Evolutionary conservation across 1,140 invertebrate species (phyloP).

Genomic region (Lepidotrigona ventralis): DNA sequence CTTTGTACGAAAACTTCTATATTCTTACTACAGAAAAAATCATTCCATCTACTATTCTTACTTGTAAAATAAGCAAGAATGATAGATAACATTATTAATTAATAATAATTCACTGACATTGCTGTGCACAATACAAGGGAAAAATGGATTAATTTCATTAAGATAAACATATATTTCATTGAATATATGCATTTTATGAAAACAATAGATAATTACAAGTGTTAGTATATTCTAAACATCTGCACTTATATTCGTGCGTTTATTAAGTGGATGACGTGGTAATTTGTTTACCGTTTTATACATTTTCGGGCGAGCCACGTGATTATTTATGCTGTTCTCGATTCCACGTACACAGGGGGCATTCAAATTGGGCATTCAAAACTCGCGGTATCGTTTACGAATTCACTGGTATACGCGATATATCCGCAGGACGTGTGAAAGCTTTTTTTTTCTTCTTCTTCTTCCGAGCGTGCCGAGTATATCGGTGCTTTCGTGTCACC

Average conservation of each 20-base stretch:
- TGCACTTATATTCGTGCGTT: not conserved
- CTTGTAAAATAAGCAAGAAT: no score
- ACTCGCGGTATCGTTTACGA: conserved; percentile 18
- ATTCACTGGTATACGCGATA: conserved; percentile 21
- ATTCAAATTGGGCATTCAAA: conserved; percentile 34
- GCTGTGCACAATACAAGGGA: not conserved
- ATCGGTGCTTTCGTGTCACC: conserved; percentile 54
- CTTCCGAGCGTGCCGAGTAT: conserved; percentile 3
- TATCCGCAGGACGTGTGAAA: conserved; percentile 36
- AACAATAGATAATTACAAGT: no score
- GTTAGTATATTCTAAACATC: not conserved
- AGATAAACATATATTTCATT: not conserved
- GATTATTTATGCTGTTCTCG: conserved; percentile 36
- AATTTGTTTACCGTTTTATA: not conserved
- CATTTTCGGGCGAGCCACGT: not conserved
- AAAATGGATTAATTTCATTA: not conserved
- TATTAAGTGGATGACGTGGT: not conserved
- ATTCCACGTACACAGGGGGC: not conserved
- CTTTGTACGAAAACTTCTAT: not conserved
- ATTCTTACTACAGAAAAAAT: not conserved
- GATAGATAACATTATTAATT: no score
- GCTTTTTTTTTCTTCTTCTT: conserved; percentile 1
- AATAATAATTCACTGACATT: no score
- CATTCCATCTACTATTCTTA: no score
- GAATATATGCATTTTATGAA: not conserved